phyloP scores from a whole-genome alignment of 2,888 invertebrate genomes.

The Microplitis deprimator region DNA sequence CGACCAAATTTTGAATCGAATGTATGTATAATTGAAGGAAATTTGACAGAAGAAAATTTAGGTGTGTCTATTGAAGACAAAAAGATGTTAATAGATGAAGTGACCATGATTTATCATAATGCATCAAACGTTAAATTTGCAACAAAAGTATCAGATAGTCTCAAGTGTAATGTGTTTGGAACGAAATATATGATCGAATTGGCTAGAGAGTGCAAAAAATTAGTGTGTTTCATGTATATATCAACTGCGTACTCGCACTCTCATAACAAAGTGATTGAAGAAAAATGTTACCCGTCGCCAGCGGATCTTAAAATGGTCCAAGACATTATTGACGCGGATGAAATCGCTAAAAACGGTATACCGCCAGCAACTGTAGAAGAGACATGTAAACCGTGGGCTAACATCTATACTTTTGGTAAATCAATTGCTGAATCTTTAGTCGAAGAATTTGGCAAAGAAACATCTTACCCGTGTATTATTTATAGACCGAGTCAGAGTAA shows the following conservation, averaged over 20 bases:
- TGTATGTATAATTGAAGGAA: slow-evolving; percentile 51
- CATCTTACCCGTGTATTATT: slow-evolving; percentile 54
- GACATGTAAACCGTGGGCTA: slow-evolving; percentile 54
- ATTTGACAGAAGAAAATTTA: slow-evolving; percentile 50
- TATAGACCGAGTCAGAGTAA: slow-evolving; percentile 59
- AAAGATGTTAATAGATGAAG: slow-evolving; percentile 47
- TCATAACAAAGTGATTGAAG: slow-evolving; percentile 52
- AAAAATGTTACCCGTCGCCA: slow-evolving; percentile 58
- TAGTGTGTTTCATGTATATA: slow-evolving; percentile 55
- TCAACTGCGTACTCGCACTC: slow-evolving; percentile 59
- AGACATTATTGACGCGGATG: slow-evolving; percentile 55
- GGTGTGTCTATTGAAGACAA: slow-evolving; percentile 52
- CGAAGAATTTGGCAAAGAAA: slow-evolving; percentile 49
- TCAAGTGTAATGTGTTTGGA: slow-evolving; percentile 56
- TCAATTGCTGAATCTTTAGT: slow-evolving; percentile 59
- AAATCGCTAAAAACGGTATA: slow-evolving; percentile 48
- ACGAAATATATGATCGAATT: slow-evolving; percentile 57
- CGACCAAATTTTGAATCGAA: slow-evolving; percentile 51
- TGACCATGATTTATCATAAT: slow-evolving; percentile 59
- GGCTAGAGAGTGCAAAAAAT: slow-evolving; percentile 52
- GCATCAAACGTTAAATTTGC: slow-evolving; percentile 51
- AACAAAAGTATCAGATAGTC: slow-evolving; percentile 42
- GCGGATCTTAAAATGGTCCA: slow-evolving; percentile 54
- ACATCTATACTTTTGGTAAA: slow-evolving; percentile 56
- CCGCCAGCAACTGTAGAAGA: slow-evolving; percentile 46